phyloP scores from a whole-genome alignment of 2,113 vertebrate species.

The Tetrax tetrax region DNA sequence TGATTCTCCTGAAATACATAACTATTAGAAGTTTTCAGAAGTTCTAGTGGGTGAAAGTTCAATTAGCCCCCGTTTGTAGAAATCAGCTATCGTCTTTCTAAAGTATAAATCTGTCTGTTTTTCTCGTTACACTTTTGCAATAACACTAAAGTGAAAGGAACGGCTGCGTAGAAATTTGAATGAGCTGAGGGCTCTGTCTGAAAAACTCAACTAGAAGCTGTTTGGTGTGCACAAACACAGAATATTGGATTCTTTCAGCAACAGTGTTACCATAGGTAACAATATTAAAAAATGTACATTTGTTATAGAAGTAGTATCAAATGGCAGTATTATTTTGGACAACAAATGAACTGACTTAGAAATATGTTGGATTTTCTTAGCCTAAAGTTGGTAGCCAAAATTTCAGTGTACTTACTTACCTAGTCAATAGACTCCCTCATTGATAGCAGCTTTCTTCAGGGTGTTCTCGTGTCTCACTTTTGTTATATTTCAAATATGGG shows the following conservation, averaged over 20 bases:
- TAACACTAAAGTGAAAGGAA: neutral
- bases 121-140: neutral
- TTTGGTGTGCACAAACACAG: neutral
- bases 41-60: neutral
- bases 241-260: neutral
- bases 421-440: neutral
- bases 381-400: neutral
- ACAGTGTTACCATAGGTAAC: neutral
- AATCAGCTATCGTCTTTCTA: neutral
- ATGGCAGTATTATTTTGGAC: neutral
- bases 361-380: rapidly evolving
- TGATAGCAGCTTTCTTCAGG: neutral
- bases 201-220: neutral
- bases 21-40: neutral
- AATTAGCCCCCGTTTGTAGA: neutral
- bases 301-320: neutral
- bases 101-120: neutral
- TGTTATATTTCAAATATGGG: neutral
- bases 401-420: neutral
- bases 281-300: neutral
- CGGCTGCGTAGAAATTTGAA: neutral
- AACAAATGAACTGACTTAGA: neutral
- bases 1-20: neutral
- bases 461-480: neutral
- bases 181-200: neutral